These are phyloP conservation scores for Euglossa dilemma DNA, from an alignment of 1,140 invertebrate genomes.

Conservation along the genomic window DNA sequence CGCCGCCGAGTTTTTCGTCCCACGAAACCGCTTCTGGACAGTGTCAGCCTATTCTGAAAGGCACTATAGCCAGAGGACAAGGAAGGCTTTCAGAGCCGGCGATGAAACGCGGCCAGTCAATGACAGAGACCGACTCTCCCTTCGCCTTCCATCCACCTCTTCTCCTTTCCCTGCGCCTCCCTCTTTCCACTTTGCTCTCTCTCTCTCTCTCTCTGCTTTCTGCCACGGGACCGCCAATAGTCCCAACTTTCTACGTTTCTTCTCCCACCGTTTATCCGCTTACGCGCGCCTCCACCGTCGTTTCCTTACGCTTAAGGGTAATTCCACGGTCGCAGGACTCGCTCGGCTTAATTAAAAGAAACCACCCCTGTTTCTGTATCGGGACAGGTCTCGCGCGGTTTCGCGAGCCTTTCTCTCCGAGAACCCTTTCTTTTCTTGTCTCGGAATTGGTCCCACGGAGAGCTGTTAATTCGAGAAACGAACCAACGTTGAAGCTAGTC, in stretches of 20 bases:
- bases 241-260: background rate
- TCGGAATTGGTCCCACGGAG: too few relatives aligned
- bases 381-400: too few relatives aligned
- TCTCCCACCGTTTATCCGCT: too few relatives aligned
- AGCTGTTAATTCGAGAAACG: too few relatives aligned
- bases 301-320: background rate
- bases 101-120: conserved; percentile 36
- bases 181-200: conserved; percentile 25
- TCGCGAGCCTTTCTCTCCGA: too few relatives aligned
- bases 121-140: conserved; percentile 45
- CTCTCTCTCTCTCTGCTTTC: too few relatives aligned
- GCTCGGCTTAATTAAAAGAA: too few relatives aligned
- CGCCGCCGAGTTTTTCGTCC: background rate
- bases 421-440: too few relatives aligned
- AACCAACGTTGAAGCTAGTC: too few relatives aligned
- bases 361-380: too few relatives aligned
- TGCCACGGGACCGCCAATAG: background rate
- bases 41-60: conserved; percentile 28
- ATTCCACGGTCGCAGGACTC: too few relatives aligned
- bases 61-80: conserved; percentile 43
- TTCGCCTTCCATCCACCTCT: background rate
- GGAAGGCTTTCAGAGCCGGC: conserved; percentile 61
- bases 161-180: background rate
- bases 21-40: conserved; percentile 16
- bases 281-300: background rate